A percentile compares a stretch with the other conserved stretches of the same genome.
Conservation (phyloP, 35 echinoderm and acorn worm species). For the Heliocidaris erythrogramma region DNA sequence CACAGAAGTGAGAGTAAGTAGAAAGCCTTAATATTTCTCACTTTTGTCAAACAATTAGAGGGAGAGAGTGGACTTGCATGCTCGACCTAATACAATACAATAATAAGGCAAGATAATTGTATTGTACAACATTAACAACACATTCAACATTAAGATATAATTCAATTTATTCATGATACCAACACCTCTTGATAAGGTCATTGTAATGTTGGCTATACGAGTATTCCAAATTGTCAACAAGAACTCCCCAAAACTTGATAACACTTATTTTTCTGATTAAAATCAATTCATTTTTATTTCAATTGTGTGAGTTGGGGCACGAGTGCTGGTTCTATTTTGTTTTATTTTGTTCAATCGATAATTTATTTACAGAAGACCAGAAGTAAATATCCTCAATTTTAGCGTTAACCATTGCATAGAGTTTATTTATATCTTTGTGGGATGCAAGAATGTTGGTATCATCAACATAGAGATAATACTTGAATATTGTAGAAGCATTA, state of each 20-base stretch:
- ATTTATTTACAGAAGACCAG: too few relatives aligned
- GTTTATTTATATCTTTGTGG: too few relatives aligned
- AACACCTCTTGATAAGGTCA: slow-evolving; percentile 23
- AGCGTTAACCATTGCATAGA: too few relatives aligned
- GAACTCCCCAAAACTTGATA: slow-evolving; percentile 38
- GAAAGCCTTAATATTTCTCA: slow-evolving; percentile 14
- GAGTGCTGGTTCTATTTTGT: too few relatives aligned
- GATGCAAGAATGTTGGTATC: too few relatives aligned
- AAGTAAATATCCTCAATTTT: too few relatives aligned
- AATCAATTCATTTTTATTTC: slow-evolving; percentile 40
- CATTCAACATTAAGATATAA: slow-evolving; percentile 39
- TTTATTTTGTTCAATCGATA: too few relatives aligned
- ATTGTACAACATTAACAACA: slow-evolving; percentile 27
- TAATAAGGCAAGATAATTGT: slow-evolving; percentile 36
- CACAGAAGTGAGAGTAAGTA: background rate
- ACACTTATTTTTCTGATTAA: slow-evolving; percentile 29
- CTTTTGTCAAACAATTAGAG: slow-evolving; percentile 21
- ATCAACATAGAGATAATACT: too few relatives aligned
- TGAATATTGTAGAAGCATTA: too few relatives aligned
- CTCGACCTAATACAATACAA: slow-evolving; percentile 38
- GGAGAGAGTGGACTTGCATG: slow-evolving; percentile 20
- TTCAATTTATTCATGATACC: slow-evolving; percentile 36
- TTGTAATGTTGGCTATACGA: slow-evolving; percentile 27
- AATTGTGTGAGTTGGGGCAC: slow-evolving; percentile 1
- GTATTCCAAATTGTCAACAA: slow-evolving; percentile 38